Conservation (phyloP, 2,797 vertebrate species). For the Triplophysa yarkandensis region DNA sequence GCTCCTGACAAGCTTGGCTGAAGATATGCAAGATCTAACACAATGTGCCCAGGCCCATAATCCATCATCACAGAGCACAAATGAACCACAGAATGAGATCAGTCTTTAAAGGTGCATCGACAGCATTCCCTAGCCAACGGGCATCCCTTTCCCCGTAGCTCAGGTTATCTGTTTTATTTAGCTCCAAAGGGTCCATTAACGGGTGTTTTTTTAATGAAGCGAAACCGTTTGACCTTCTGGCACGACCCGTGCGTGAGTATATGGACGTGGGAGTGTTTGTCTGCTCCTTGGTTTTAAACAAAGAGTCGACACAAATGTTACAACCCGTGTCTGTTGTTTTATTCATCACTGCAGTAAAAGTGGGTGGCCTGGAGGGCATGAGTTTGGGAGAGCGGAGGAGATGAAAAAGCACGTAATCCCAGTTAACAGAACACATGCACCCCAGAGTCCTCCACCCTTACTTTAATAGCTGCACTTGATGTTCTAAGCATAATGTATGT, state of each 20-base stretch:
- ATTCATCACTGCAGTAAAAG: slow-evolving; percentile 76
- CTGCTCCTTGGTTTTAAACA: slow-evolving; percentile 71
- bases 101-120: slow-evolving; percentile 14
- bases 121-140: not conserved
- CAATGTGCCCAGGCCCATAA: slow-evolving; percentile 25
- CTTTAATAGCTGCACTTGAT: slow-evolving; percentile 4
- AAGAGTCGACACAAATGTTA: slow-evolving; percentile 71
- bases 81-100: slow-evolving; percentile 23
- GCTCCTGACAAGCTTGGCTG: slow-evolving; percentile 31
- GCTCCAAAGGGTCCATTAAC: slow-evolving; percentile 15
- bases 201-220: slow-evolving; percentile 31
- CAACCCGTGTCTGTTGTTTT: slow-evolving; percentile 75
- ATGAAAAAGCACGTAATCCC: slow-evolving; percentile 42
- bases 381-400: slow-evolving; percentile 16
- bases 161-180: not conserved
- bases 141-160: not conserved
- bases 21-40: slow-evolving; percentile 45
- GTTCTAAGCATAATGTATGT: slow-evolving; percentile 17
- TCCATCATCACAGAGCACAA: slow-evolving; percentile 41
- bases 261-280: slow-evolving; percentile 28
- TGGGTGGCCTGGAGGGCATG: slow-evolving; percentile 68
- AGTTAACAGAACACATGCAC: not conserved
- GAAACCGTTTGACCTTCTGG: slow-evolving; percentile 52
- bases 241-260: slow-evolving; percentile 43
- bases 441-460: slow-evolving; percentile 1